Conservation (phyloP, 2,113 vertebrate species). For the Chitala chitala region DNA sequence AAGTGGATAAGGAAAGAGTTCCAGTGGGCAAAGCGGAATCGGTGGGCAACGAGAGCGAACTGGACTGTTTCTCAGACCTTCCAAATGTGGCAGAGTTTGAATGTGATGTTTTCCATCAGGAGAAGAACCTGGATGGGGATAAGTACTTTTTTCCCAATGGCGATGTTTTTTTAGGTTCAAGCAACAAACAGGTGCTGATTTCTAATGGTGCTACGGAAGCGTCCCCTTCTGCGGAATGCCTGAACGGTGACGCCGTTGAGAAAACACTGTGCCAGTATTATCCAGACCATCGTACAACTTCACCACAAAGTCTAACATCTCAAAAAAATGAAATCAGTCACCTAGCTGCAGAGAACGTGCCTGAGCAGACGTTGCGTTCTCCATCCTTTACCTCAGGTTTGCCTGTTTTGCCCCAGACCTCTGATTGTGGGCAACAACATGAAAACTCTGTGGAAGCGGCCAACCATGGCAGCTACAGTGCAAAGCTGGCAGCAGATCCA, state of each 20-base stretch:
- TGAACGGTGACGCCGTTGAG: slow-evolving; percentile 75
- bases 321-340: slow-evolving; percentile 68
- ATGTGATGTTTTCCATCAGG: slow-evolving; percentile 54
- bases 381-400: slow-evolving; percentile 84
- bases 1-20: slow-evolving; percentile 57
- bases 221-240: slow-evolving; percentile 74
- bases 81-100: slow-evolving; percentile 55
- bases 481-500: slow-evolving; percentile 54
- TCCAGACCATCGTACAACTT: slow-evolving; percentile 79
- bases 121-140: slow-evolving; percentile 62
- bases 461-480: slow-evolving; percentile 54
- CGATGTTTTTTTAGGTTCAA: slow-evolving; percentile 70
- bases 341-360: slow-evolving; percentile 65
- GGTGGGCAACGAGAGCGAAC: slow-evolving; percentile 44
- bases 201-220: slow-evolving; percentile 85
- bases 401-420: slow-evolving; percentile 68
- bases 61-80: slow-evolving; percentile 57
- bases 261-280: slow-evolving; percentile 84
- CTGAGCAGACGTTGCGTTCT: slow-evolving; percentile 64
- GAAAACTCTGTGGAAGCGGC: slow-evolving; percentile 57
- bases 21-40: slow-evolving; percentile 44
- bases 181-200: slow-evolving; percentile 72
- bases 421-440: slow-evolving; percentile 71
- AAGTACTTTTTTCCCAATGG: slow-evolving; percentile 65
- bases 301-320: slow-evolving; percentile 75